These are phyloP conservation scores for Epinephelus fuscoguttatus DNA, from an alignment of 2,113 vertebrate species.

Conservation along the genomic window DNA sequence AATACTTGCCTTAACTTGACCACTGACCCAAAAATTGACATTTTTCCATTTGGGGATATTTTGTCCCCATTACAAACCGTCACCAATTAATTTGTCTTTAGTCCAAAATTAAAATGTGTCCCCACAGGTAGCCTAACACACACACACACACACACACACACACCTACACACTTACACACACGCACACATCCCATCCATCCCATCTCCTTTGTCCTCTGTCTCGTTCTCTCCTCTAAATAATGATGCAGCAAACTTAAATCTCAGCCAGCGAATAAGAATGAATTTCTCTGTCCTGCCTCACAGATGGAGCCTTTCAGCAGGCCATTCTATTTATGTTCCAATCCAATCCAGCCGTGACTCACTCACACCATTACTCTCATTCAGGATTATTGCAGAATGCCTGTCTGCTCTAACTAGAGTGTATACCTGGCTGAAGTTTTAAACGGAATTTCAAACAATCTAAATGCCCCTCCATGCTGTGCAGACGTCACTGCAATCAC, in stretches of 20 bases:
- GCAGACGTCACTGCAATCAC: not conserved
- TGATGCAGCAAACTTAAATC: conserved; percentile 34
- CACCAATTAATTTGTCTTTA: too few relatives aligned
- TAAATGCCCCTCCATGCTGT: not conserved
- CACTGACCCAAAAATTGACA: too few relatives aligned
- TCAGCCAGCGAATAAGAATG: conserved; percentile 25
- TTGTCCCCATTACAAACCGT: too few relatives aligned
- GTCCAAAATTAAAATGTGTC: too few relatives aligned
- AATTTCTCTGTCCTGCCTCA: conserved; percentile 22
- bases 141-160: not conserved
- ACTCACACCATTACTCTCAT: conserved; percentile 32
- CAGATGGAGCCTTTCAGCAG: conserved; percentile 42
- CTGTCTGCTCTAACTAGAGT: conserved; percentile 16
- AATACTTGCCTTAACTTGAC: too few relatives aligned
- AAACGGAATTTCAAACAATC: not conserved
- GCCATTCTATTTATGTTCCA: conserved; percentile 48
- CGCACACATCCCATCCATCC: not conserved
- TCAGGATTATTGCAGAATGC: conserved; percentile 36
- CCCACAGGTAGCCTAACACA: too few relatives aligned
- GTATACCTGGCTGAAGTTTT: conserved; percentile 23
- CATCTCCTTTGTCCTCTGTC: not conserved
- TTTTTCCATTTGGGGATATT: too few relatives aligned
- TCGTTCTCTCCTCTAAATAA: conserved; percentile 40
- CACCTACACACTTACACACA: not conserved
- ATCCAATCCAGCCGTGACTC: conserved; percentile 42